Percentiles rank a stretch among this genome's conserved stretches.
These are phyloP conservation scores for Tribolium madens DNA, from an alignment of 1,140 invertebrate species.

Conservation along the genomic window DNA sequence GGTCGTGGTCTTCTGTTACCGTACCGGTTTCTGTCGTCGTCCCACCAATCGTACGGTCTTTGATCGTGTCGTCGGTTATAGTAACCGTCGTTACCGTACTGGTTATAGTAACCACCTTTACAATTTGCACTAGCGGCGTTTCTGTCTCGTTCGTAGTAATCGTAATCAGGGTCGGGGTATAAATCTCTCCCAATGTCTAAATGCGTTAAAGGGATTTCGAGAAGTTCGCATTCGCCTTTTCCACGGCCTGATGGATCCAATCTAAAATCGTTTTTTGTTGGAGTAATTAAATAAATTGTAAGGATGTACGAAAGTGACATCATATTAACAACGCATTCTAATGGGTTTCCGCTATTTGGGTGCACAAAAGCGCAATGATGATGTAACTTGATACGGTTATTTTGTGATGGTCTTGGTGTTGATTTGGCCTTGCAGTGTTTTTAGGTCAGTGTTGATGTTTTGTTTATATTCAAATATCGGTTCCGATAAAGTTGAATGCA, in stretches of 20 bases:
- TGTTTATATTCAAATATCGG: not conserved
- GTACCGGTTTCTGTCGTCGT: conserved; percentile 20
- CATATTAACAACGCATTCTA: conserved; percentile 18
- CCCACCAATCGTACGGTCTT: conserved; percentile 44
- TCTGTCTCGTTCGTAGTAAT: conserved; percentile 81
- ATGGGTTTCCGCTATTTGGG: conserved; percentile 25
- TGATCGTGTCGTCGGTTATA: not conserved
- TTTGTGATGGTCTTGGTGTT: conserved; percentile 23
- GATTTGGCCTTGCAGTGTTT: conserved; percentile 6
- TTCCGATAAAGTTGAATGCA: not conserved
- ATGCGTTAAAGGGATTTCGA: conserved; percentile 74
- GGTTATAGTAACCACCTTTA: conserved; percentile 36
- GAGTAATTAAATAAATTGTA: conserved; percentile 11
- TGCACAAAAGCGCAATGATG: conserved; percentile 38
- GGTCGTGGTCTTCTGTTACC: conserved; percentile 41
- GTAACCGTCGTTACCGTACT: conserved; percentile 38
- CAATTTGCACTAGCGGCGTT: conserved; percentile 67
- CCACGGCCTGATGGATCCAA: conserved; percentile 73
- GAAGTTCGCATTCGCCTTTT: conserved; percentile 79
- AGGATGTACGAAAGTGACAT: conserved; percentile 14
- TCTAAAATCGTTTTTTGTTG: conserved; percentile 63
- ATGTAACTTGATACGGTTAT: conserved; percentile 19
- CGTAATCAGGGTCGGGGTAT: conserved; percentile 76
- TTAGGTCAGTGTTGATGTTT: conserved; percentile 5
- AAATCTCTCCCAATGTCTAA: conserved; percentile 75